Evolutionary conservation across 2,888 invertebrate species (phyloP).

Genomic region (Acanthococcus lagerstroemiae): DNA sequence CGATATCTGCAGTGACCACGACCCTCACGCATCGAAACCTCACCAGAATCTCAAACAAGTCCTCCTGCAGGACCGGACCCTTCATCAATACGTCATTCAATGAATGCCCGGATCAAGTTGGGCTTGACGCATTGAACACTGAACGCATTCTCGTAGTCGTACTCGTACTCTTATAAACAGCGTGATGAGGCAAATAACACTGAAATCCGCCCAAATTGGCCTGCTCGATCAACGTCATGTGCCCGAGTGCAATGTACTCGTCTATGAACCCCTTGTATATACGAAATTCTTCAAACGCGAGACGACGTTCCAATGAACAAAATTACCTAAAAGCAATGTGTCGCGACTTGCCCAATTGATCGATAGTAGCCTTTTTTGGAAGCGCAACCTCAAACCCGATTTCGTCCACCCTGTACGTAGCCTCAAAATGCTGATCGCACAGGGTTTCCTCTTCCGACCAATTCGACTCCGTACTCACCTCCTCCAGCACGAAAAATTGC

Average conservation of each 20-base stretch:
- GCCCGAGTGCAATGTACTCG: not conserved
- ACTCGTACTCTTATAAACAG: not conserved
- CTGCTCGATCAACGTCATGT: too few species aligned
- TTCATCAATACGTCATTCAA: too few species aligned
- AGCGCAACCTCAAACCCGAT: constrained; percentile 17
- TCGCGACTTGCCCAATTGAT: constrained; percentile 14
- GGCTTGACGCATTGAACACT: too few species aligned
- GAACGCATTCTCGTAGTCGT: not conserved
- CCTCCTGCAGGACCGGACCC: constrained; percentile 31
- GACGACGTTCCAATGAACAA: constrained; percentile 10
- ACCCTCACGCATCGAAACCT: not conserved
- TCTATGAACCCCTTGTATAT: not conserved
- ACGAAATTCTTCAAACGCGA: not conserved
- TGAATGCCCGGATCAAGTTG: not conserved
- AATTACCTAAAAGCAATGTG: constrained; percentile 27
- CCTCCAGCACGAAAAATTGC: not conserved
- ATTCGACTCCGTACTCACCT: constrained; percentile 11
- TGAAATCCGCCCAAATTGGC: not conserved
- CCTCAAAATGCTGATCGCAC: constrained; percentile 30
- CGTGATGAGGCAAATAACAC: not conserved
- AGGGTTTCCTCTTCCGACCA: constrained; percentile 13
- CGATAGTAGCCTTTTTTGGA: constrained; percentile 17
- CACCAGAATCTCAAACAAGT: constrained; percentile 16
- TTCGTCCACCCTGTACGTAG: constrained; percentile 2
- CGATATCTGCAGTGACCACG: too few species aligned